Evolutionary conservation across 2,797 vertebrate genomes (phyloP).

Genomic region (Sciurus vulgaris): DNA sequence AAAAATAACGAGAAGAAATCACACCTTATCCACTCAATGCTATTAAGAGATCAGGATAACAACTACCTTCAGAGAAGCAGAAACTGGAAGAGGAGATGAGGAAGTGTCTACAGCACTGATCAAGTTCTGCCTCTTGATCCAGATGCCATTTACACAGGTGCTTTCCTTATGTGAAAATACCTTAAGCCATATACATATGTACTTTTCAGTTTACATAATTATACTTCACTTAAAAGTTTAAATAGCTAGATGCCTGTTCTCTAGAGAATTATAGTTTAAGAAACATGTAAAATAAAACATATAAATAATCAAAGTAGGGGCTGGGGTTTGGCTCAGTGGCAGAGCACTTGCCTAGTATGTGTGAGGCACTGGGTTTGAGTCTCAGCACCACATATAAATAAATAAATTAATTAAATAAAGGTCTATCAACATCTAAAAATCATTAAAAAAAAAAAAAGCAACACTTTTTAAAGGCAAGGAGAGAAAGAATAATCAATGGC

Average conservation of each 20-base stretch:
- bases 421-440: no score
- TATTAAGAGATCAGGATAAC: neutral
- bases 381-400: neutral
- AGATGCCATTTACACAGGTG: neutral
- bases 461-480: neutral
- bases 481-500: neutral
- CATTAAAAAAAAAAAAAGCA: neutral
- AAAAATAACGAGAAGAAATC: neutral
- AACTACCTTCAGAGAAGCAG: neutral
- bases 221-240: neutral
- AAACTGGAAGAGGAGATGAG: neutral
- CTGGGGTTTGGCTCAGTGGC: no score
- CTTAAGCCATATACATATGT: neutral
- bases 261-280: neutral
- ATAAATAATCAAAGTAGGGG: no score
- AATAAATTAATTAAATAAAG: neutral
- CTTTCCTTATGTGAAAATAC: neutral
- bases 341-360: no score
- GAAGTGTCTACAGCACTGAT: neutral
- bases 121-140: neutral
- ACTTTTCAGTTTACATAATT: conserved; percentile 2
- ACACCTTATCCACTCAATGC: neutral
- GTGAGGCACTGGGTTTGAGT: no score
- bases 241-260: neutral
- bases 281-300: neutral